Base-by-base conservation (phyloP, 1,140 invertebrate species). In the Trachymyrmex cornetzi region DNA sequence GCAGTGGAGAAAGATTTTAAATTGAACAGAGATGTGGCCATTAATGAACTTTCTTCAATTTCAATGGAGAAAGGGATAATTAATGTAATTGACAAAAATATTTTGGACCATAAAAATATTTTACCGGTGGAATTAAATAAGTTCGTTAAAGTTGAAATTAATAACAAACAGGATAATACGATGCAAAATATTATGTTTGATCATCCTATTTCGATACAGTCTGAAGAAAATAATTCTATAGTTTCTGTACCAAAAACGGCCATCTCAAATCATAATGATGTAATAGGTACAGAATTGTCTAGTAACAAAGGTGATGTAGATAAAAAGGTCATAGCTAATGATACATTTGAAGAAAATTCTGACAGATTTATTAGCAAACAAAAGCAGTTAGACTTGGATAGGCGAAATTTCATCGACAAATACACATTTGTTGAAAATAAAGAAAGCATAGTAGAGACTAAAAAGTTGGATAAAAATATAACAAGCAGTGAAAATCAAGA, bases 301-400 rank as follows among this genome's bases (percentile, higher is more conserved):
- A n/a, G 4, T 24, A 57, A 67, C 7, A 30, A 34, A 48, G 27
- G 14, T 30, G 55, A 30, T 61, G 4, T 84, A 61, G 59, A 59
- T 48, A 84, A 57, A 7, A 72, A 44, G 11, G 22, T 55, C 44
- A 71, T 19, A 38, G 2, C 34, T 79, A 77, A 69, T 66, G 38
- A 67, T 9, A n/a, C 9, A 4, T 19, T 27, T 50, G 53, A 74
- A 74, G 53, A 87, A 38, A 61, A 27, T 16, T 72, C 77, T 48
- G 48, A 85, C 24, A 87, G 3, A 66, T 27, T 72, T 59, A 5
- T 19, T 19, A 9, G 16, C 50, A 72, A 88, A 71, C 57, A 88
- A 30, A 19, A 55, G 16, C 82, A 89, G 30, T 59, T 66, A 38
- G 44, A 44, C 0, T 12, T 14, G 12, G 14, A 38, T 30, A 67